A percentile compares a stretch with the other conserved stretches of the same genome.
These are phyloP conservation scores for Bombyx mori DNA, from an alignment of 1,140 invertebrate genomes.

Conservation along the genomic window DNA sequence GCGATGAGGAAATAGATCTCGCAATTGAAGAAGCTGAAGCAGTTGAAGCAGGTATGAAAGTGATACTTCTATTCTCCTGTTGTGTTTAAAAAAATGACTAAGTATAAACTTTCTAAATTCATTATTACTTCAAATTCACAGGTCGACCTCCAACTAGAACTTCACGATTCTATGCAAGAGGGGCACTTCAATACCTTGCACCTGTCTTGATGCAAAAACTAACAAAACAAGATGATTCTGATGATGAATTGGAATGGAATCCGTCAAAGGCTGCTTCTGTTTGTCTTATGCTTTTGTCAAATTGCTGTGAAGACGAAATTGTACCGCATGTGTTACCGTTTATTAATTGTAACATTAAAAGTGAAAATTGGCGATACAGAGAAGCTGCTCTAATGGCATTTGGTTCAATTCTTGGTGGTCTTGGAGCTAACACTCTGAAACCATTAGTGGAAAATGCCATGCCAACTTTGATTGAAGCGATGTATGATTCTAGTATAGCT, in stretches of 20 bases:
- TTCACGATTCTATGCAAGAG: constrained; percentile 94
- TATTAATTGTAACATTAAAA: constrained; percentile 95
- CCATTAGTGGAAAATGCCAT: constrained; percentile 97
- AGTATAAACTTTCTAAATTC: no score
- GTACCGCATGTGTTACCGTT: constrained; percentile 98
- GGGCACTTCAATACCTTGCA: constrained; percentile 94
- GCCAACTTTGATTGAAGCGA: constrained; percentile 92
- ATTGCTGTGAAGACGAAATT: constrained; percentile 97
- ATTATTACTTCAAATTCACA: constrained; percentile 12
- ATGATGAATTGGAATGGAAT: constrained; percentile 99
- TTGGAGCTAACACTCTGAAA: constrained; percentile 89
- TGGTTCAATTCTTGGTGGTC: constrained; percentile 95
- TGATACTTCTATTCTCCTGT: not conserved
- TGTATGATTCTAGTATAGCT: constrained; percentile 93
- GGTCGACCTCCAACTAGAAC: constrained; percentile 92
- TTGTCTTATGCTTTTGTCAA: constrained; percentile 97
- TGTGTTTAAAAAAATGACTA: no score
- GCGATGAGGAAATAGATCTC: constrained; percentile 98
- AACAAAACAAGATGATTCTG: constrained; percentile 93
- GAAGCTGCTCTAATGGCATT: constrained; percentile 99
- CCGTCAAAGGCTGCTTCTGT: constrained; percentile 99
- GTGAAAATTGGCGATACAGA: constrained; percentile 93
- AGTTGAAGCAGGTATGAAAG: constrained; percentile 76
- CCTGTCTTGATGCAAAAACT: constrained; percentile 95
- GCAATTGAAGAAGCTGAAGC: constrained; percentile 96